Evolutionary conservation across 2,113 vertebrate species (phyloP).

Genomic region (Leptosomus discolor): DNA sequence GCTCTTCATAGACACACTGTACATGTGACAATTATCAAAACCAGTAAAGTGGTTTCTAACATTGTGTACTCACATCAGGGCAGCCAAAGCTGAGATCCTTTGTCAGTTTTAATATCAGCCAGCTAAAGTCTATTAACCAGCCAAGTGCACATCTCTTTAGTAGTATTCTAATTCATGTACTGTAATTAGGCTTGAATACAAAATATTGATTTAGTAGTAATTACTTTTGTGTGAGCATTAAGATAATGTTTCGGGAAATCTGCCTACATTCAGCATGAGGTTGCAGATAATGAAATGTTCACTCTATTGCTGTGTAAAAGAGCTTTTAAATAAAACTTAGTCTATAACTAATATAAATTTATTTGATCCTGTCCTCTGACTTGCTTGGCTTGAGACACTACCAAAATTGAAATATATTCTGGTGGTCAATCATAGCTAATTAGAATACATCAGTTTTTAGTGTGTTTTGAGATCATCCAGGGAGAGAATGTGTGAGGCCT

Average conservation of each 20-base stretch:
- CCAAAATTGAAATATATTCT: neutral
- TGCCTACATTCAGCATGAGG: conserved; percentile 29
- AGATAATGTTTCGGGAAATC: conserved; percentile 40
- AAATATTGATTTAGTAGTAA: conserved; percentile 62
- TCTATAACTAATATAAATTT: neutral
- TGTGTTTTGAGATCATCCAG: neutral
- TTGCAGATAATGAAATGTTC: conserved; percentile 25
- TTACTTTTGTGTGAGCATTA: conserved; percentile 43
- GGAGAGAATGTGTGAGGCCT: neutral
- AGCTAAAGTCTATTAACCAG: conserved; percentile 30
- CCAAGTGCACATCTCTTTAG: conserved; percentile 6
- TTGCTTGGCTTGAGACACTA: neutral
- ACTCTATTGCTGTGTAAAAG: conserved; percentile 1
- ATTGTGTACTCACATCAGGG: neutral
- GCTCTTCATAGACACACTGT: accelerated
- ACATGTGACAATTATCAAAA: neutral
- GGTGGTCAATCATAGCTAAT: accelerated
- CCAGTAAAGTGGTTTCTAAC: neutral
- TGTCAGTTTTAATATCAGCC: conserved; percentile 4
- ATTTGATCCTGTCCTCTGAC: neutral
- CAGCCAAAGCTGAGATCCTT: neutral
- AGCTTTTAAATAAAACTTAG: conserved; percentile 1
- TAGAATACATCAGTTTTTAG: neutral
- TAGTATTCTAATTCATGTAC: conserved; percentile 3
- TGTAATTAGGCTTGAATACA: conserved; percentile 57